Evolutionary conservation across 1,140 invertebrate genomes (phyloP), one percentile per base, ranked within the genome.

Genomic region (Microplitis mediator): DNA sequence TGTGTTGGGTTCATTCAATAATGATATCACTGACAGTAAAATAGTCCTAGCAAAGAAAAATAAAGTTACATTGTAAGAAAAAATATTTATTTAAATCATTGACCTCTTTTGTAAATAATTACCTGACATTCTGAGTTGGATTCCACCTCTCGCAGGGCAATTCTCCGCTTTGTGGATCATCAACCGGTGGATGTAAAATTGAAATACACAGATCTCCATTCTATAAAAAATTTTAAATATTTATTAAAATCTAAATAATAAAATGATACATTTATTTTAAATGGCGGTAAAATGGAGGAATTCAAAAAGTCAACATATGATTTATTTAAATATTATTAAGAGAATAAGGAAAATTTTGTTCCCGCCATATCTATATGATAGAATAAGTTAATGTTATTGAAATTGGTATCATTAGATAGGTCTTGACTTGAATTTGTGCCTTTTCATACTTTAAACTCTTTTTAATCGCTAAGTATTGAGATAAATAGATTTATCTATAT

Each of bases 151-250:
- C 98, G 88, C 97, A 99, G 0, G 98, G 97, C 77, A 99, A 86
- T 86, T 99, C 98, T 8, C 98, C 98, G 79, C 95, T 98, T 82
- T 99, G 98, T 52, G 98, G 98, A 89, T 99, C 98, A 88, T 99
- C 98, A 66, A 99, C 93, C 34, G 98, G 98, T 65, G 98, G 97
- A 88, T 99, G 98, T 58, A 99, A 90, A 85, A 99, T 99, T 75
- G 97, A 99, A 89, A 99, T 99, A 88, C 98, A 99, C 32, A 99
- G 90, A 87, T 99, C 98, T 54, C 98, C 98, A 88, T 98, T 99
- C 95, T 98, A 86, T 61, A 91, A 92, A 72, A 78, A 76, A 79
- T n/a, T n/a, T n/a, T 76, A 68, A 73, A 54, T 31, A 8, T 74
- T 39, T 51, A 35, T 54, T 50, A 63, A 67, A 62, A 71, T 16